Evolutionary conservation across 1,140 invertebrate species (phyloP), one percentile per base, ranked within the genome.

Genomic region (Elysia chlorotica): DNA sequence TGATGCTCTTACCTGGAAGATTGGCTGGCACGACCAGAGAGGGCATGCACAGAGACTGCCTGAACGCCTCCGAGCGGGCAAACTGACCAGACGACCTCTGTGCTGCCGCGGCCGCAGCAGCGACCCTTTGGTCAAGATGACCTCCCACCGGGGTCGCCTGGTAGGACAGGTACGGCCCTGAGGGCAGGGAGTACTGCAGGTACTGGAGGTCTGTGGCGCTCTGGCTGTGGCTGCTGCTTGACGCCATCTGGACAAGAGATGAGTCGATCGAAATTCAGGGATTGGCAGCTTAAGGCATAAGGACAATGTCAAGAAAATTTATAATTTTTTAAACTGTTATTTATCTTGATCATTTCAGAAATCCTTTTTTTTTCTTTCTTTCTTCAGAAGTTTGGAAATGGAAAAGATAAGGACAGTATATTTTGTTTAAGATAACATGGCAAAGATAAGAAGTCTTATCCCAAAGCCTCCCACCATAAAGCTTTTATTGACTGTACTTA

Each of bases 111-210:
- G 66, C 66, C n/a, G 66, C 66, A 25, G 65, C 79, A 31, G 83
- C 78, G 28, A 86, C 79, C 14, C 79, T 79, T 65, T 83, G 79
- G 69, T 80, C 82, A 6, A 87, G 74, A 33, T 81, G 79, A 57
- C 84, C 81, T 53, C 78, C 77, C 28, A 82, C 80, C 54, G 81
- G 79, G 69, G 81, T 71, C 38, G 84, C 79, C 69, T 86, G 87
- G 69, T 87, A 87, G 25, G 86, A 80, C 30, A 86, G 79, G 65
- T 85, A 85, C 2, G 83, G 76, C 21, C 84, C 81, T 56, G 87
- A 94, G 85, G 96, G 96, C 80, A 97, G 91, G 79, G 96, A 91
- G 88, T 96, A 97, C 92, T 95, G 88, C 53, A 90, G 67, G 71
- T 84, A 84, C 37, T 83, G 82, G 4, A 85, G 74, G 38, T 85